Conservation (phyloP, 2,113 vertebrate genomes). For the Sula dactylatra region DNA sequence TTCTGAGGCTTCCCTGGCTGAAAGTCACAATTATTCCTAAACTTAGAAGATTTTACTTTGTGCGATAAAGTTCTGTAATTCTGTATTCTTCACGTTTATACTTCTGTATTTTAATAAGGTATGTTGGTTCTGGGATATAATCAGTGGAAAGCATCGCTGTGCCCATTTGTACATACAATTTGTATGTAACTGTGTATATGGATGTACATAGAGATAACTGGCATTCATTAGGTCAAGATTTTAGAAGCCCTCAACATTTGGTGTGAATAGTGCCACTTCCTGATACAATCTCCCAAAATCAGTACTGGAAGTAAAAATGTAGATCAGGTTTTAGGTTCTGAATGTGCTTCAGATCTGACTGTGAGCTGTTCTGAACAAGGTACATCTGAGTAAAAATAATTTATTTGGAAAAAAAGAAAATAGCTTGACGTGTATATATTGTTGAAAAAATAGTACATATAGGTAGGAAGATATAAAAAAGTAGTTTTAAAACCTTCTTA, state of each 20-base stretch:
- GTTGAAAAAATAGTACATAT: neutral
- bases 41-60: neutral
- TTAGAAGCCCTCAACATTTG: neutral
- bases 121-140: neutral
- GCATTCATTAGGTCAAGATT: neutral
- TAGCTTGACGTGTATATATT: neutral
- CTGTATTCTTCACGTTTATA: neutral
- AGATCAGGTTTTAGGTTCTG: neutral
- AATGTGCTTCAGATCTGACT: neutral
- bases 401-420: neutral
- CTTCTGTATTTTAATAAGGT: neutral
- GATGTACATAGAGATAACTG: neutral
- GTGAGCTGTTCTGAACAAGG: neutral
- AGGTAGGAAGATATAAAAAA: neutral
- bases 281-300: neutral
- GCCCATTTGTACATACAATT: neutral
- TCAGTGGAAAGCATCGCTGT: neutral
- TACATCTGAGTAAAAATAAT: neutral
- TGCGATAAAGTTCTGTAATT: neutral
- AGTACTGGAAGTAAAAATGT: neutral
- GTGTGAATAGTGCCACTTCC: neutral
- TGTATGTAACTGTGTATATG: fast-evolving
- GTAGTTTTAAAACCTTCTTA: neutral
- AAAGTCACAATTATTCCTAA: neutral
- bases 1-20: neutral